Evolutionary conservation across 2,113 vertebrate genomes (phyloP), one percentile per base, ranked within the genome.

Genomic region (Scatophagus argus): DNA sequence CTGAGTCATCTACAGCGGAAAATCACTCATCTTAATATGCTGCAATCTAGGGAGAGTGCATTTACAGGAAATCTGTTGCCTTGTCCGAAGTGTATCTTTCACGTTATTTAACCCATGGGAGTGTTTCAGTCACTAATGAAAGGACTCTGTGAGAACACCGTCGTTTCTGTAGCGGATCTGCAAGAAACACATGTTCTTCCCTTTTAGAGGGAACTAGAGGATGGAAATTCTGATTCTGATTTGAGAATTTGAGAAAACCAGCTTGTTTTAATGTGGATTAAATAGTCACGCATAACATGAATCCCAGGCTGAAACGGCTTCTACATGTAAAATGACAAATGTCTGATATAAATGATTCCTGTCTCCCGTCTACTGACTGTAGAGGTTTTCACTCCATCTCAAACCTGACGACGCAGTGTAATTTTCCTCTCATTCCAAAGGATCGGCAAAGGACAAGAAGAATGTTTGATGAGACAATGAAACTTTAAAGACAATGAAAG

Each of bases 111-210:
- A 58, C 74, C 43, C 61, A 47, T 36, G 51, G 77, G 59, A 55
- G 55, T 60, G 52, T 81, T 81, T 69, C 52, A 60, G 60, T 19
- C 31, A 29, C 68, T 71, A 76, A 74, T 74, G 29, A 88, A 77
- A 63, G 6, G 75, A 60, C 43, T 31, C 5, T 4, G 69, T 34
- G 62, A 64, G 47, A 62, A 23, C 31, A 39, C 5, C 38, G 64
- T 47, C 0, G 21, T 44, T 34, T 64, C 34, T 79, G n/a, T n/a
- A 5, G 11, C 29, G 41, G 52, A 36, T 14, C 59, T 70, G 44
- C 17, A 54, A 77, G 47, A 66, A 25, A 73, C 5, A 43, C 11
- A 0, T 38, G 13, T 4, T 38, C 10, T 27, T 38, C n/a, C 17
- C 19, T 39, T 25, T 27, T 3, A 39, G 59, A 17, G 23, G 54